Percentiles rank a stretch among this genome's conserved stretches.
Conservation (phyloP, 2,113 vertebrate species). For the Microcebus lehilahytsara region DNA sequence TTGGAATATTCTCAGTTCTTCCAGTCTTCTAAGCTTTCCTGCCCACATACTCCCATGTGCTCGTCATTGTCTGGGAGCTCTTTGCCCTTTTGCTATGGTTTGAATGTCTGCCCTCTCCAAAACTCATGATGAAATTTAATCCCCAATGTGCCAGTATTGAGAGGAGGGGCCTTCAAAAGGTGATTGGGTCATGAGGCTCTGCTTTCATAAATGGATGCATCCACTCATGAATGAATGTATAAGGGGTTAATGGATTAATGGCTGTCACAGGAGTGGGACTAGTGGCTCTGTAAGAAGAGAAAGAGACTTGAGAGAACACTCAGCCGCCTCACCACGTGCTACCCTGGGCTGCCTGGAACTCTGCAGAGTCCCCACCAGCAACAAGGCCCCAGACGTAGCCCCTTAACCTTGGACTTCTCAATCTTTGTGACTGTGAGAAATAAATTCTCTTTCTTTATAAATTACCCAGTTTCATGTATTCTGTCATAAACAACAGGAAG, state of each 20-base stretch:
- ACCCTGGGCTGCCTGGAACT: neutral
- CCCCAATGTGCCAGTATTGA: neutral
- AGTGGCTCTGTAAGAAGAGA: neutral
- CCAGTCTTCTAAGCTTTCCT: neutral
- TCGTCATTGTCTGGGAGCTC: neutral
- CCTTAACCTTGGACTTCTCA: neutral
- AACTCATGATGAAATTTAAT: neutral
- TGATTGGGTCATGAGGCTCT: neutral
- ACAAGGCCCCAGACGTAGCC: neutral
- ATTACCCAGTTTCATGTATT: neutral
- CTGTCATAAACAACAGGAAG: neutral
- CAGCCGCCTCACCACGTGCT: neutral
- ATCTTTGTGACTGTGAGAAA: neutral
- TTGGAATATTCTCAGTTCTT: slow-evolving; percentile 1
- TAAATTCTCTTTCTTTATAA: neutral
- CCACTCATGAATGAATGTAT: neutral
- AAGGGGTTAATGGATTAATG: neutral
- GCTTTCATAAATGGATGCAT: neutral
- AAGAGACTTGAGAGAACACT: neutral
- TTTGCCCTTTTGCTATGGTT: neutral
- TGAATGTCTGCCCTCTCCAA: neutral
- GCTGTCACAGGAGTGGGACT: neutral
- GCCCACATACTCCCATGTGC: neutral
- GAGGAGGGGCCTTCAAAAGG: neutral
- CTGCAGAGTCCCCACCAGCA: neutral